phyloP scores from a whole-genome alignment of 2,113 vertebrate genomes.

The Oenanthe melanoleuca region DNA sequence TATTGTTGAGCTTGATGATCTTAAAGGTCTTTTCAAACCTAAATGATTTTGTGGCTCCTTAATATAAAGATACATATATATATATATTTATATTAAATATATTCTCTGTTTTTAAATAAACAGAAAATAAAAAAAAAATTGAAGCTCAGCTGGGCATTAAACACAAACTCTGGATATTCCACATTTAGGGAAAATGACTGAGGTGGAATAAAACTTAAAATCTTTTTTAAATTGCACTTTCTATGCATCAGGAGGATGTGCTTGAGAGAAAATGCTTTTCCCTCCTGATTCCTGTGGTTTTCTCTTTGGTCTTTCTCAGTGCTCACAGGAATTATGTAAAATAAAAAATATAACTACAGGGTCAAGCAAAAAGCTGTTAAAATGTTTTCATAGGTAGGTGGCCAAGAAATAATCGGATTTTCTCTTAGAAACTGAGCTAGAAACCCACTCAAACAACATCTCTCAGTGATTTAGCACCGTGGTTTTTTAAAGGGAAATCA shows the following conservation, averaged over 20 bases:
- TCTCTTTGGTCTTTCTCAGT: neutral
- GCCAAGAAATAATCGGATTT: neutral
- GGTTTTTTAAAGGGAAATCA: neutral
- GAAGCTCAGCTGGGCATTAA: neutral
- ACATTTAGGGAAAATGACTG: neutral
- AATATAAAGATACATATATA: no score
- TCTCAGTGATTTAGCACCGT: neutral
- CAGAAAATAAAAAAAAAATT: neutral
- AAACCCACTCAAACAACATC: neutral
- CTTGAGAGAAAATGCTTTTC: neutral
- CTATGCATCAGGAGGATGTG: neutral
- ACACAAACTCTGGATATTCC: neutral
- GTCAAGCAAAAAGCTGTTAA: neutral
- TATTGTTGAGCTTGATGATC: neutral
- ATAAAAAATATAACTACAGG: neutral
- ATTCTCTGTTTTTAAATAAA: neutral
- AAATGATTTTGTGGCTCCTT: neutral
- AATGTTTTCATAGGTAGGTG: neutral
- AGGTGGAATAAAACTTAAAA: neutral
- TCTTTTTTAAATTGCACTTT: neutral
- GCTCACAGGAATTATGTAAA: neutral
- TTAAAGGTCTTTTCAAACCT: neutral
- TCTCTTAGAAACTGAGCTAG: neutral
- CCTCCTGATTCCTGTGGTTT: neutral
- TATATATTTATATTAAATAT: no score